Evolutionary conservation across 2,797 vertebrate genomes (phyloP).

Genomic region (Falco berigora): DNA sequence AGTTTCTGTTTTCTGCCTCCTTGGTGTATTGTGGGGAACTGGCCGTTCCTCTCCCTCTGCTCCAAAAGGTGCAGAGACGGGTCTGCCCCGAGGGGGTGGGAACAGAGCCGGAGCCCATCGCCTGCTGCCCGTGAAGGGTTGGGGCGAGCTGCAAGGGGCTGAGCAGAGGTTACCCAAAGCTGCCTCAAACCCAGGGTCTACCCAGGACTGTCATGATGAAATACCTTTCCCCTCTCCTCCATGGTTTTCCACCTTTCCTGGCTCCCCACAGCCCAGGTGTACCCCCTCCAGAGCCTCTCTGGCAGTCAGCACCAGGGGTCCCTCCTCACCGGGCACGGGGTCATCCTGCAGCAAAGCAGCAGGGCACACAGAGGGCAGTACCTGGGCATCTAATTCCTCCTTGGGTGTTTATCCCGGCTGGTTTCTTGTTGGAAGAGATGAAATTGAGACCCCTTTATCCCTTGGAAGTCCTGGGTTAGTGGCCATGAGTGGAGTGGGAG

Average conservation of each 20-base stretch:
- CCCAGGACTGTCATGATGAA: background rate
- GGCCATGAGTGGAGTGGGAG: background rate
- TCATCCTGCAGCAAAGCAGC: background rate
- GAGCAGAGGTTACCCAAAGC: background rate
- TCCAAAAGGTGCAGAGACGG: background rate
- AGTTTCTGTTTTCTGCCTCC: background rate
- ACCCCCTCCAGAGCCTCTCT: background rate
- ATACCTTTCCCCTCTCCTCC: background rate
- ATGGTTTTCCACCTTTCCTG: background rate
- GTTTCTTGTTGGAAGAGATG: background rate
- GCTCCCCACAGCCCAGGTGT: fast-evolving
- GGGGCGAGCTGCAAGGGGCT: background rate
- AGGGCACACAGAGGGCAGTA: background rate
- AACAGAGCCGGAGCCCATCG: background rate
- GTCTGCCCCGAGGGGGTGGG: background rate
- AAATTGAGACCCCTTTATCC: background rate
- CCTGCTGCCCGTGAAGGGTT: background rate
- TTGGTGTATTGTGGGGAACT: background rate
- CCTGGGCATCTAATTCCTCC: background rate
- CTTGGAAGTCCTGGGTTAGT: background rate
- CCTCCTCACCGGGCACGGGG: fast-evolving
- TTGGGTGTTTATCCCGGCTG: background rate
- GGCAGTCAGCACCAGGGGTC: background rate
- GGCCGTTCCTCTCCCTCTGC: background rate
- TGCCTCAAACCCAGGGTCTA: background rate